Evolutionary conservation across 2,888 invertebrate genomes (phyloP).

Genomic region (Cataglyphis livida): DNA sequence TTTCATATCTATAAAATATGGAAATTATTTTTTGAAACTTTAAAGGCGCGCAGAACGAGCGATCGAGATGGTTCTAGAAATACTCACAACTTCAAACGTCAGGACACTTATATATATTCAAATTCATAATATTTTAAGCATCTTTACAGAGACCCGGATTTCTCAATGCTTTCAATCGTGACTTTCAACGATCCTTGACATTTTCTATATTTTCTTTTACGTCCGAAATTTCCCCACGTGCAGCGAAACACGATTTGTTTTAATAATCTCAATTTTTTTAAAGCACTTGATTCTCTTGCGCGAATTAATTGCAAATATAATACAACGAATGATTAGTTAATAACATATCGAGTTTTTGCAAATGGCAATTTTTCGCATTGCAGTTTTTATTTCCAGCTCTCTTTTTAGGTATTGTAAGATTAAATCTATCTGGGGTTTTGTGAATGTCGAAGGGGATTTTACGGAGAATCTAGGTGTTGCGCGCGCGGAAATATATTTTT

Average conservation of each 20-base stretch:
- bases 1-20: background rate
- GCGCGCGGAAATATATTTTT: slow-evolving; percentile 34
- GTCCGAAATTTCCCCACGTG: background rate
- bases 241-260: background rate
- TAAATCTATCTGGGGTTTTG: slow-evolving; percentile 28
- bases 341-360: background rate
- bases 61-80: background rate
- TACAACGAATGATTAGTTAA: background rate
- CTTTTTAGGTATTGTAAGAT: slow-evolving; percentile 24
- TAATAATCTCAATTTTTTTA: background rate
- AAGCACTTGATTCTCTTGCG: background rate
- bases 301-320: background rate
- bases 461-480: slow-evolving; percentile 23
- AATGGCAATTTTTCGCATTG: background rate
- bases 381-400: background rate
- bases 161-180: background rate
- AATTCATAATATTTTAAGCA: background rate
- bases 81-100: slow-evolving; percentile 4
- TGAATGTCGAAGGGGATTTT: slow-evolving; percentile 41
- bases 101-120: background rate
- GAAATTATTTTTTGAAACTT: slow-evolving; percentile 3
- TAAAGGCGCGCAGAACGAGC: background rate
- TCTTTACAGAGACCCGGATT: background rate
- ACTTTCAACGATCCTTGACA: background rate
- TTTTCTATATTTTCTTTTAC: slow-evolving; percentile 11